Evolutionary conservation across 1,140 invertebrate species (phyloP).

Genomic region (Cotesia vestalis): DNA sequence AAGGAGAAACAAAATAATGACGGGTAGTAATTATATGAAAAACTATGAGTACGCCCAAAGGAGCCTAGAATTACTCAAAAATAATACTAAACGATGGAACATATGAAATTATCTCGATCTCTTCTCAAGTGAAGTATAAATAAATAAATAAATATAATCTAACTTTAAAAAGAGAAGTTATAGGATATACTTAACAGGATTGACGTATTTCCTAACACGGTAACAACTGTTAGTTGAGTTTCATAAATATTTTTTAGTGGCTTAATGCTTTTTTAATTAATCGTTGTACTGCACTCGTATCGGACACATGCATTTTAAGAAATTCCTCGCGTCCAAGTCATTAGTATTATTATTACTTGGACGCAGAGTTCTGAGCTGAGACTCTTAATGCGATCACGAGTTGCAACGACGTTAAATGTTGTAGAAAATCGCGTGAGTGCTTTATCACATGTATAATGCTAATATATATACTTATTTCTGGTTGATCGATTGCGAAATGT

Average conservation of each 20-base stretch:
- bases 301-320: constrained; percentile 29
- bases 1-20: constrained; percentile 39
- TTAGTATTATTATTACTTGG: constrained; percentile 36
- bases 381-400: constrained; percentile 26
- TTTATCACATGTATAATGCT: not conserved
- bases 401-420: constrained; percentile 9
- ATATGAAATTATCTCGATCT: constrained; percentile 60
- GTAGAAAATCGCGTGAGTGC: constrained; percentile 32
- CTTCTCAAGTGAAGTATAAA: constrained; percentile 11
- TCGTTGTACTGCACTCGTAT: constrained; percentile 47
- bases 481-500: constrained; percentile 35
- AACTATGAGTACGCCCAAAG: constrained; percentile 54
- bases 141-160: not conserved
- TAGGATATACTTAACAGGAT: not conserved
- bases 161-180: not conserved
- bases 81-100: constrained; percentile 60
- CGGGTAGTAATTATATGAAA: constrained; percentile 59
- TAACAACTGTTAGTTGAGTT: constrained; percentile 5
- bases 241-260: constrained; percentile 24
- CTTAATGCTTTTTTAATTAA: constrained; percentile 63
- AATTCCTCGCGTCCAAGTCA: constrained; percentile 27
- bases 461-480: constrained; percentile 3
- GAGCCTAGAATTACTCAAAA: constrained; percentile 63
- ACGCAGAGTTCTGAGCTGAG: constrained; percentile 10
- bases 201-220: not conserved